Conservation (phyloP, 1,140 invertebrate genomes). For the Popillia japonica region DNA sequence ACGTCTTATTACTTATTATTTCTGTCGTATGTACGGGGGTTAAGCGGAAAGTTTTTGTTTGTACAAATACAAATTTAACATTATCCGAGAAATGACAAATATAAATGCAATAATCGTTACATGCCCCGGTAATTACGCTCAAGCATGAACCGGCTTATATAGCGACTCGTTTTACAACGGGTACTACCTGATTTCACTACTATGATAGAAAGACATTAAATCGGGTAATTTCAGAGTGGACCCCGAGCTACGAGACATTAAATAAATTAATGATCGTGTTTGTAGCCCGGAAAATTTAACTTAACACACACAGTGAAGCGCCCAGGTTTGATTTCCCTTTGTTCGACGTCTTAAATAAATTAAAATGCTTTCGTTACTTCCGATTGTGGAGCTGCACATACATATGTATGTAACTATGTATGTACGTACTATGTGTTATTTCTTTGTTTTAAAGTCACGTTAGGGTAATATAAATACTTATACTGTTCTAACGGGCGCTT, state of each 20-base stretch:
- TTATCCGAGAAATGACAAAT: not conserved
- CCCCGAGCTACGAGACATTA: constrained; percentile 21
- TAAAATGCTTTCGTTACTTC: constrained; percentile 8
- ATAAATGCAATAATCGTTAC: constrained; percentile 17
- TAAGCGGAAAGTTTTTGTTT: not conserved
- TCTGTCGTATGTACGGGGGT: not conserved
- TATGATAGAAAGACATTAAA: constrained; percentile 31
- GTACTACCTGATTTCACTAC: constrained; percentile 24
- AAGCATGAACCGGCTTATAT: constrained; percentile 30
- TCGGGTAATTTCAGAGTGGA: constrained; percentile 23
- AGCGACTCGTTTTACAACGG: constrained; percentile 2
- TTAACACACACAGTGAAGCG: constrained; percentile 18
- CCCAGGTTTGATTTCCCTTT: constrained; percentile 30
- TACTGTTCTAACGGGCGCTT: no score
- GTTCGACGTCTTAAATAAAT: constrained; percentile 28
- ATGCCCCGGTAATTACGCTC: constrained; percentile 18
- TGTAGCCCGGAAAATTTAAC: constrained; percentile 38
- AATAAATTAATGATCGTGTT: constrained; percentile 37
- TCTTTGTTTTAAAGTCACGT: constrained; percentile 24
- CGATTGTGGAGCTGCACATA: not conserved
- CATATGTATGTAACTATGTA: not conserved
- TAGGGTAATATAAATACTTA: not conserved
- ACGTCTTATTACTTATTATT: not conserved
- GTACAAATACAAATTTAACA: constrained; percentile 12
- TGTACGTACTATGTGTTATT: not conserved